These are phyloP conservation scores for Mythimna albipuncta DNA, from an alignment of 2,888 invertebrate genomes.

Conservation along the genomic window DNA sequence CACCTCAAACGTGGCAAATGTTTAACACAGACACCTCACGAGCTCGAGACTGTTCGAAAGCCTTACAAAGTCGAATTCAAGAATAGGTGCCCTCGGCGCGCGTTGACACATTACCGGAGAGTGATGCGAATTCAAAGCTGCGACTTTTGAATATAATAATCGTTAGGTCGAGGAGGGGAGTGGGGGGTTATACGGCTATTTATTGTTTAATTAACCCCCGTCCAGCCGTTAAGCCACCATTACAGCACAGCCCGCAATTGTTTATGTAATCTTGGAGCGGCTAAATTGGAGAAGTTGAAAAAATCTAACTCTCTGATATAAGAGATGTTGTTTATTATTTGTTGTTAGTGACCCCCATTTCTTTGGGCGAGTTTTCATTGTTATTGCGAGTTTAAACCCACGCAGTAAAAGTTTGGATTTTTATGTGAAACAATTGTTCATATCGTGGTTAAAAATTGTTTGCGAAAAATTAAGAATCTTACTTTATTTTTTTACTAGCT, in stretches of 20 bases:
- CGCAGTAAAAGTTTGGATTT: conserved; percentile 13
- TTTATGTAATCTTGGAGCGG: conserved; percentile 81
- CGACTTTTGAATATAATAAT: conserved; percentile 88
- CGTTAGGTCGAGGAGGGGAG: conserved; percentile 72
- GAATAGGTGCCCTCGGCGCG: conserved; percentile 65
- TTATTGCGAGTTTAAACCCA: conserved; percentile 37
- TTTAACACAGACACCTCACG: conserved; percentile 25
- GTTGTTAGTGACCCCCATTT: conserved; percentile 50
- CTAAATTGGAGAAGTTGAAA: conserved; percentile 81
- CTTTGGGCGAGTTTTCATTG: conserved; percentile 46
- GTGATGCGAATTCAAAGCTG: conserved; percentile 90
- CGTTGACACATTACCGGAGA: conserved; percentile 89
- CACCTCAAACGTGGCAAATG: conserved; percentile 7
- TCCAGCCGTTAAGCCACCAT: conserved; percentile 77
- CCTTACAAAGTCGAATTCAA: conserved; percentile 42
- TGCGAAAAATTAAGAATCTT: too few relatives aligned
- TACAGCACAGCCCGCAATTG: conserved; percentile 76
- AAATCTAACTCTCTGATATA: conserved; percentile 68
- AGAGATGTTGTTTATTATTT: conserved; percentile 64
- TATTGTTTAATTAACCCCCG: conserved; percentile 89
- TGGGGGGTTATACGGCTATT: conserved; percentile 75
- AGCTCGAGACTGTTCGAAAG: conserved; percentile 17
- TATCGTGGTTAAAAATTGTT: conserved; percentile 1
- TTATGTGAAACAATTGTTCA: conserved; percentile 17
- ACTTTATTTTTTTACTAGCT: too few relatives aligned